A percentile compares a stretch with the other conserved stretches of the same genome.
Evolutionary conservation across 2,113 vertebrate species (phyloP).

Genomic region (Haemorhous mexicanus): DNA sequence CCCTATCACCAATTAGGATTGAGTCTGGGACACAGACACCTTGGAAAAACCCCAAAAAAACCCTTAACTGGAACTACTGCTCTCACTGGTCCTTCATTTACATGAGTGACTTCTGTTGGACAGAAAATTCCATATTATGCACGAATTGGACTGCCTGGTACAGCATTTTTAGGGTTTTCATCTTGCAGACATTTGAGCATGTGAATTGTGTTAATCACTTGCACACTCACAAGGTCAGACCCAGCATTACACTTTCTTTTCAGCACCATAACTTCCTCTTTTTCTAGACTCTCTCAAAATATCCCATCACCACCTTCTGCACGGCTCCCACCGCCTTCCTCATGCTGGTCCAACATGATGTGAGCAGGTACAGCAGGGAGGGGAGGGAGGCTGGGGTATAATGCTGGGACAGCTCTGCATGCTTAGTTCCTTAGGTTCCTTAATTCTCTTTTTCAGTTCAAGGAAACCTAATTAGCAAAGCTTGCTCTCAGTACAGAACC

Average conservation of each 20-base stretch:
- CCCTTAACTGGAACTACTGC: neutral
- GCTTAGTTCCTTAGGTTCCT: neutral
- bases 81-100: neutral
- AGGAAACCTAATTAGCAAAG: neutral
- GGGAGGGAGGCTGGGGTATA: neutral
- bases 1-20: neutral
- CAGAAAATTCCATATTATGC: neutral
- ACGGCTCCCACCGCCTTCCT: constrained; percentile 76
- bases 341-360: constrained; percentile 75
- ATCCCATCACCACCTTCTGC: constrained; percentile 78
- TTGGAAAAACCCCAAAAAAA: neutral
- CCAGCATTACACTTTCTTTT: neutral
- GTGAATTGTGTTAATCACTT: neutral
- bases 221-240: neutral
- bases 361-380: constrained; percentile 70
- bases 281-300: constrained; percentile 76
- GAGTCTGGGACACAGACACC: neutral
- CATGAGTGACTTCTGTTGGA: neutral
- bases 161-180: neutral
- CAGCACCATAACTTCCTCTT: neutral
- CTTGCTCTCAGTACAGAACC: neutral
- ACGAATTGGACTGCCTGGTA: neutral
- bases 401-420: neutral
- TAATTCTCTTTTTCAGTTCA: neutral
- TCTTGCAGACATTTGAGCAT: neutral